Base-by-base conservation (phyloP, 1,140 invertebrate genomes). In the Hylaeus volcanicus region DNA sequence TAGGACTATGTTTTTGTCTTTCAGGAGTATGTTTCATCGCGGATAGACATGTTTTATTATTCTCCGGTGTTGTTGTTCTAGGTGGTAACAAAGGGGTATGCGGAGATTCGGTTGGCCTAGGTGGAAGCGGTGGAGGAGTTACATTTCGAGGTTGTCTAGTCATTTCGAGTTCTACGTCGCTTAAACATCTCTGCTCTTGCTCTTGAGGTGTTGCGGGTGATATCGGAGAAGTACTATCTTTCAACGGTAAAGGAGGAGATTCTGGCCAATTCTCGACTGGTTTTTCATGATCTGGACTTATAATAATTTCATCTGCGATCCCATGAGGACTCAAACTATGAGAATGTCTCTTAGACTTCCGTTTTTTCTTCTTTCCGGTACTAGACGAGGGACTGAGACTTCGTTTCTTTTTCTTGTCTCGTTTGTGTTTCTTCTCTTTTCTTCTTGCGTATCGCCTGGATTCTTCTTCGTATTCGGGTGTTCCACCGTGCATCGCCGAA, bases 321-420 rank as follows among this genome's bases (percentile, higher is more conserved):
- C 26, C 84, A 66, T 86, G 91, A 72, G 93, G 91, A 87, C 96
- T 97, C 0, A 95, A 93, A 75, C 96, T 96, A 60, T 95, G 94
- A 26, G 95, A 96, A 60, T 94, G 91, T 60, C 96, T 94, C 84
- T 95, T 96, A 2, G 94, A 93, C 87, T 95, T 95, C 80, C 95
- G 95, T 87, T 96, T 96, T 12, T 95, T 95, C 91, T 96, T 96
- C 90, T 96, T 96, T 0, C 90, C 88, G 5, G 89, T 80, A 70
- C 88, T 92, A 3, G 91, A 90, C 5, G 86, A 88, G 0, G 93
- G 93, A 66, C 90, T 92, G 45, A 89, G 78, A 55, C 90, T 95
- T 92, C 88, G 94, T 90, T 93, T 96, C 82, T 95, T 95, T 79
- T 96, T 96, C 85, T 96, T 96, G 71, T 96, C 96, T 43, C 94